Evolutionary conservation across 2,888 invertebrate species (phyloP), one percentile per base, ranked within the genome.

Genomic region (Epirrhoe tristata): DNA sequence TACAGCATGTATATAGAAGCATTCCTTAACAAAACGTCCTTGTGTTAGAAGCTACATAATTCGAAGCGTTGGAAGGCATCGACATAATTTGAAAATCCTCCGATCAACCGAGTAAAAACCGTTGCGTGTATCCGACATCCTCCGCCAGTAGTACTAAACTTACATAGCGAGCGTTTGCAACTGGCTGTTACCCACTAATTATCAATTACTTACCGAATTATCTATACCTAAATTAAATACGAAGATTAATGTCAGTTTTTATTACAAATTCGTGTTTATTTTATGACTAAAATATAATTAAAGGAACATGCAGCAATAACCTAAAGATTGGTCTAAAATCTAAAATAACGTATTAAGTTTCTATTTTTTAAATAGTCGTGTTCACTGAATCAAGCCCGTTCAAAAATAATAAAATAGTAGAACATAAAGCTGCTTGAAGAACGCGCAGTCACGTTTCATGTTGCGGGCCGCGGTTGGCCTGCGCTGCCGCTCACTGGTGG

Each of bases 401-500:
- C 10, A 1, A 48, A 48, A n/a, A 0, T 6, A 1, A 50, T 34
- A 50, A n/a, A 46, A 52, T 46, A 24, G 16, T 43, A 53, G 32
- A 54, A 24, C 43, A 32, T 46, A 17, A 34, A 54, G 46, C 17
- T 36, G n/a, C 32, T 14, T 10, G 48, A 24, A 5, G 10, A 10
- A 16, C 12, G 36, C 55, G 55, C 17, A 7, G 14, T n/a, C 39
- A 32, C 51, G 62, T 39, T 36, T 39, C 12, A 43, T 39, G 36
- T 24, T 16, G 88, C 89, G 88, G 87, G 83, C 89, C 90, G 82
- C 84, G 77, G 76, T 83, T 86, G 77, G 77, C 69, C 77, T 76
- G 77, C 87, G 82, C 88, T 85, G 83, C 74, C 68, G 74, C 70
- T 76, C 81, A 78, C 84, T 84, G 90, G 91, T 92, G 92, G 92